Evolutionary conservation across 2,797 vertebrate species (phyloP), one percentile per base, ranked within the genome.

Genomic region (Gambusia yucatana): DNA sequence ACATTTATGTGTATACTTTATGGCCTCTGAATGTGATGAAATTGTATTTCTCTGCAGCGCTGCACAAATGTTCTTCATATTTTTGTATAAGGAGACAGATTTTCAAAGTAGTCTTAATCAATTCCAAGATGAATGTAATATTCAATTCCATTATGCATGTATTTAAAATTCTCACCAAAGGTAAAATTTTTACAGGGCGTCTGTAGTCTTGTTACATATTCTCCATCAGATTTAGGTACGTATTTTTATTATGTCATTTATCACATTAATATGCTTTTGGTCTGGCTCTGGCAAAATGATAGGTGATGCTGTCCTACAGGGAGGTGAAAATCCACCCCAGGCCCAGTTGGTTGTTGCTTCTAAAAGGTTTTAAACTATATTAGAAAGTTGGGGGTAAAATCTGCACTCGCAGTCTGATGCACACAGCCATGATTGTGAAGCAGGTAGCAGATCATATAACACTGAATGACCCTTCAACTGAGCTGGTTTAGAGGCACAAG

Each of bases 391-490:
- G 46, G 30, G 36, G 73, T 72, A 39, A 75, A 81, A 87, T 87
- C 67, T 82, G 41, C 72, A 77, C 74, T 84, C 33, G 82, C 48
- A 73, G 71, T 82, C 73, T 81, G 74, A 88, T 59, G 72, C 77
- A 87, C 81, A 65, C 67, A 81, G 70, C 39, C 69, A 80, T 84
- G 78, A 78, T 73, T 81, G 70, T 55, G n/a, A 39, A 63, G 87
- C 86, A 90, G 91, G 80, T 70, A 78, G 77, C 80, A n/a, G 82
- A 88, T 89, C 84, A 76, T 89, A 78, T 91, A 87, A 87, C 86
- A 75, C 76, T 48, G 47, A 50, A 80, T 92, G 86, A 94, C 87
- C 90, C 86, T 83, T 91, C 86, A 94, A 90, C 92, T 82, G 50
- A 75, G 28, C 76, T 71, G 59, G 69, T 84, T 85, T 74, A 67